Evolutionary conservation across 2,888 invertebrate species (phyloP), one percentile per base, ranked within the genome.

Genomic region (Ganaspis brasiliensis): DNA sequence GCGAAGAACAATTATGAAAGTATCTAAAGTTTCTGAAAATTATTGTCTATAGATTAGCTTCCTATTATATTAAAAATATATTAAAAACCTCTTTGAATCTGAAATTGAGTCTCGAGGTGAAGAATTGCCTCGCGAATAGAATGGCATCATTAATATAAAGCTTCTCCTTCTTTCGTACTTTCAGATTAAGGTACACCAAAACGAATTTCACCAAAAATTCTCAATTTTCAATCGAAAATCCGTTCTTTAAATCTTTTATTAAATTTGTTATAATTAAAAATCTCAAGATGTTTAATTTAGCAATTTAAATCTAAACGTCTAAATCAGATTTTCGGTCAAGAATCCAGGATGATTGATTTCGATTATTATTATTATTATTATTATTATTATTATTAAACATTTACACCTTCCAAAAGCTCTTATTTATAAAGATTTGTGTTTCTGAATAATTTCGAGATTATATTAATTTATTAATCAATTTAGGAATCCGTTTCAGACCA

Each of bases 141-240:
- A 67, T 21, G 24, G 40, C 67, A 67, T n/a, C 40, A 67, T 21
- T 63, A 49, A 52, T 31, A 31, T 52, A 16, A 67, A 40, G 67
- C 67, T 67, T 67, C 24, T 67, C 67, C 67, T 67, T 67, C 21
- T 67, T 67, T 67, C 63, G 63, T 67, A 67, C 67, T 45, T 67
- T 67, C 67, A 19, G 63, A 67, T 40, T 40, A 14, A 67, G 67
- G 45, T 67, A 67, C 67, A 67, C 24, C 45, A 21, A 67, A 45
- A 63, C 63, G 63, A 63, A 67, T 67, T 67, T 24, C 3, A 40
- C 21, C 9, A 24, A 67, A 45, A 26, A 56, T 56, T 56, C 24
- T 26, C 10, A 56, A 56, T 56, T 14, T 14, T 21, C 26, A 5
- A 14, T 24, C 56, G 14, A 56, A 56, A 56, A 56, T 56, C 56